Base-by-base conservation (phyloP, 2,113 vertebrate species). In the Dicaeum eximium region DNA sequence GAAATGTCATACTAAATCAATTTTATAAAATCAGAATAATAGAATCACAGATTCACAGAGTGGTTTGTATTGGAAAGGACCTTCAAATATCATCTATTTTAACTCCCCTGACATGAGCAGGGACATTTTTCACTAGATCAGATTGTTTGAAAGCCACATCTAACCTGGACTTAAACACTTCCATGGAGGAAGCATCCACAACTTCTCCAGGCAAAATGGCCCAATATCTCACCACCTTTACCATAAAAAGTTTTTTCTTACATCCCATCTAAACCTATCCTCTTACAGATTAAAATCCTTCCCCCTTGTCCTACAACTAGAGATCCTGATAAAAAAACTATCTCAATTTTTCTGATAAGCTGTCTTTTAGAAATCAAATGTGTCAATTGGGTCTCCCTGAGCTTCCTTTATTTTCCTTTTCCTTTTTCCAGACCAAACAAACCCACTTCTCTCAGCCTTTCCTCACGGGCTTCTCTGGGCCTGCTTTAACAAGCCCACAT, bases 401-500 rank as follows among this genome's bases (percentile, higher is more conserved):
- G 20, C 10, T 21, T 88, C 47, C 42, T 16, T 19, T n/a, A n/a
- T n/a, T n/a, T n/a, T n/a, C n/a, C n/a, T n/a, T n/a, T n/a, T n/a
- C n/a, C n/a, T 5, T 70, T 73, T n/a, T 67, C 13, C 58, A 60
- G 30, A 21, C 10, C 51, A 11, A 72, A 27, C 24, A 53, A 21
- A 10, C 1, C 7, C 15, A 31, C 4, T 6, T 27, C 6, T 27
- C 22, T 70, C 31, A 45, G 5, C 3, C 10, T 69, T 53, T 60
- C 17, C 27, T 69, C 54, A 37, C 2, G 8, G 8, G 4, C 6
- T 65, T 4, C 19, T 47, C 51, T 74, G 15, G 33, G 60, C 2
- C 10, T 3, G 0, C 4, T 40, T 23, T 19, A 60, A 58, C 28
- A 75, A 18, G 7, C 9, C 11, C 13, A 22, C 7, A 6, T 7